phyloP scores from a whole-genome alignment of 2,797 vertebrate species.

The Naso thynnoides region DNA sequence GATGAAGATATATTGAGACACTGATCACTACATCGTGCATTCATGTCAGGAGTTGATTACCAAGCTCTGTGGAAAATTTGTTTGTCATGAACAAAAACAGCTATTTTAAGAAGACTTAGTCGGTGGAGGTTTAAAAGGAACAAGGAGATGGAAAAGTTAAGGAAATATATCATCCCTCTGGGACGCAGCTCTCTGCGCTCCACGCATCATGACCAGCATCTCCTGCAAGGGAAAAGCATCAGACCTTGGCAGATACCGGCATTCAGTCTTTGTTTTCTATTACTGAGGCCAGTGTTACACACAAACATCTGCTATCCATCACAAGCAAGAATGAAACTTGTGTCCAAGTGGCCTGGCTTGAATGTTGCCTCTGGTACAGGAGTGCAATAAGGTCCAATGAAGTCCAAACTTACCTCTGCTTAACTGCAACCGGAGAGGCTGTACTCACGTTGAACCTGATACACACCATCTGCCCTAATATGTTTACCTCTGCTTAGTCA shows the following conservation, averaged over 20 bases:
- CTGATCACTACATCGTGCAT: constrained; percentile 2
- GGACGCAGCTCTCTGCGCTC: background rate
- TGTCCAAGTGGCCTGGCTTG: background rate
- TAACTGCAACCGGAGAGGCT: constrained; percentile 1
- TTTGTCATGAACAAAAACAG: constrained; percentile 29
- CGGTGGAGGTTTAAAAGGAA: background rate
- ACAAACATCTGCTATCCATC: constrained; percentile 1
- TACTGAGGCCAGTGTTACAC: background rate
- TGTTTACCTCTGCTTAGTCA: constrained; percentile 17
- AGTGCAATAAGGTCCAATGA: constrained; percentile 2
- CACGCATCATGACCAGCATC: constrained; percentile 7
- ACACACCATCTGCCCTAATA: constrained; percentile 13
- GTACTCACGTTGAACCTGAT: background rate
- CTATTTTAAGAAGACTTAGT: background rate
- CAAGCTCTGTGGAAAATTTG: background rate
- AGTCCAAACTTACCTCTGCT: background rate
- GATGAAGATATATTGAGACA: constrained; percentile 5
- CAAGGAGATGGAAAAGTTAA: constrained; percentile 10
- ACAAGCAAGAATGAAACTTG: background rate
- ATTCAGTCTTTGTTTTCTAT: background rate
- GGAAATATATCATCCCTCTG: background rate
- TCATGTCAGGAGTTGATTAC: constrained; percentile 20
- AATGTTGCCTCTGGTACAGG: background rate
- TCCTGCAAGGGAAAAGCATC: background rate
- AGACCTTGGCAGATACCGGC: constrained; percentile 1